A percentile compares a stretch with the other conserved stretches of the same genome.
These are phyloP conservation scores for Vulpes vulpes DNA, from an alignment of 2,113 vertebrate genomes.

Conservation along the genomic window DNA sequence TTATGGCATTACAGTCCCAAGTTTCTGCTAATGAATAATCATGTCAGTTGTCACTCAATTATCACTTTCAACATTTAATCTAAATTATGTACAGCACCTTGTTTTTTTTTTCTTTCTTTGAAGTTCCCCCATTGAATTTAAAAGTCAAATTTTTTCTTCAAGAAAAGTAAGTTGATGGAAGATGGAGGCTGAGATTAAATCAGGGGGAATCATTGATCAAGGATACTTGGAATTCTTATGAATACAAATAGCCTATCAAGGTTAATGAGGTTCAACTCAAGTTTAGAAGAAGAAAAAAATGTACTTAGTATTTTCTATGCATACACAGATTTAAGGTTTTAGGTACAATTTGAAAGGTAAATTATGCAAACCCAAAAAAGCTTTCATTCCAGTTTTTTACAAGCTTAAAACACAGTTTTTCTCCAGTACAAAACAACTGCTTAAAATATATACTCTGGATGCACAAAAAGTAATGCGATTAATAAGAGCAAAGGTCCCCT, in stretches of 20 bases:
- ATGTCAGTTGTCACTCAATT: constrained; percentile 69
- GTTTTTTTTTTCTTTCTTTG: constrained; percentile 54
- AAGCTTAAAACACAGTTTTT: constrained; percentile 47
- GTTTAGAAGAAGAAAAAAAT: constrained; percentile 68
- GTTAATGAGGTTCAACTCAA: constrained; percentile 83
- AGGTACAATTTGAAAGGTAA: constrained; percentile 76
- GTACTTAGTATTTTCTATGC: constrained; percentile 65
- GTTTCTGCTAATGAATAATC: constrained; percentile 63
- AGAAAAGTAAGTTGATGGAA: constrained; percentile 76
- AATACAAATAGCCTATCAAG: constrained; percentile 83
- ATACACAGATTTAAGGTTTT: constrained; percentile 62
- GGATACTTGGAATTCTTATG: constrained; percentile 77
- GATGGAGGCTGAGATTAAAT: constrained; percentile 79
- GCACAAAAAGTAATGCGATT: constrained; percentile 39
- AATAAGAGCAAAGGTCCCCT: neutral
- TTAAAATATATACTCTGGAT: constrained; percentile 49
- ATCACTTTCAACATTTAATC: constrained; percentile 70
- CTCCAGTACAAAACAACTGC: constrained; percentile 56
- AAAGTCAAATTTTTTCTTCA: constrained; percentile 78
- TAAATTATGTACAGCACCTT: constrained; percentile 67
- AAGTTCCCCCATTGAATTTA: constrained; percentile 78
- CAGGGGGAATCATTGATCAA: constrained; percentile 73
- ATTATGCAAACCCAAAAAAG: constrained; percentile 67
- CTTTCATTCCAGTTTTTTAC: constrained; percentile 58
- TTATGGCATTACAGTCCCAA: constrained; percentile 42